Percentiles rank a stretch among this genome's conserved stretches.
These are phyloP conservation scores for Cyanocitta stelleri DNA, from an alignment of 2,113 vertebrate genomes.

Conservation along the genomic window DNA sequence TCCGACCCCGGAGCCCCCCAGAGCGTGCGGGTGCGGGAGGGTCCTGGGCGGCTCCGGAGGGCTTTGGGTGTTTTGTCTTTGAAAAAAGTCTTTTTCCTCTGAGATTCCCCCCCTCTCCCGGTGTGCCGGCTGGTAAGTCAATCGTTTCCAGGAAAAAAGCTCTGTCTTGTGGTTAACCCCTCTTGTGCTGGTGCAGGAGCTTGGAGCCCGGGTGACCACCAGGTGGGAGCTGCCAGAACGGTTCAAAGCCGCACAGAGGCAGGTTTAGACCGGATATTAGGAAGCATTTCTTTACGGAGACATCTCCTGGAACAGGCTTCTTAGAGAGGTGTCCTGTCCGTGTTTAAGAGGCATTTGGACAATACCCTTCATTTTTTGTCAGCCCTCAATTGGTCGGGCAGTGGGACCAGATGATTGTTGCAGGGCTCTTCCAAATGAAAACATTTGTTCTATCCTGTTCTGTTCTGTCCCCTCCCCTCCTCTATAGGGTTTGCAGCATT, in stretches of 20 bases:
- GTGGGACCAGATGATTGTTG: neutral
- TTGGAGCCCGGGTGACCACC: neutral
- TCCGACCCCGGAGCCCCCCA: rapidly evolving
- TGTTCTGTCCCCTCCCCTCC: neutral
- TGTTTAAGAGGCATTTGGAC: neutral
- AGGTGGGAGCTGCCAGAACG: neutral
- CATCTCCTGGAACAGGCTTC: neutral
- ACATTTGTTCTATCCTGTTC: neutral
- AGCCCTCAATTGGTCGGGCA: neutral
- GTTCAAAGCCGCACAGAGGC: neutral
- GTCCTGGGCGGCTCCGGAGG: neutral
- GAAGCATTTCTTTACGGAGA: neutral
- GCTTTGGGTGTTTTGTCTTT: neutral
- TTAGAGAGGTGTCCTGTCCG: neutral
- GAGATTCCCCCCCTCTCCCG: neutral
- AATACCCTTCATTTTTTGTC: neutral
- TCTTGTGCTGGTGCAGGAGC: neutral
- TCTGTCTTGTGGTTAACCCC: neutral
- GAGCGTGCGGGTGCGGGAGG: rapidly evolving
- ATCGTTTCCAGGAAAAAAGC: neutral
- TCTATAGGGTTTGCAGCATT: neutral
- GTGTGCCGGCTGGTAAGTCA: neutral
- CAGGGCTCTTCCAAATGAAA: neutral
- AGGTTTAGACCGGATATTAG: neutral
- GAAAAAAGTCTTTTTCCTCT: neutral